Evolutionary conservation across 1,140 invertebrate genomes (phyloP), one percentile per base, ranked within the genome.

Genomic region (Temnothorax longispinosus): DNA sequence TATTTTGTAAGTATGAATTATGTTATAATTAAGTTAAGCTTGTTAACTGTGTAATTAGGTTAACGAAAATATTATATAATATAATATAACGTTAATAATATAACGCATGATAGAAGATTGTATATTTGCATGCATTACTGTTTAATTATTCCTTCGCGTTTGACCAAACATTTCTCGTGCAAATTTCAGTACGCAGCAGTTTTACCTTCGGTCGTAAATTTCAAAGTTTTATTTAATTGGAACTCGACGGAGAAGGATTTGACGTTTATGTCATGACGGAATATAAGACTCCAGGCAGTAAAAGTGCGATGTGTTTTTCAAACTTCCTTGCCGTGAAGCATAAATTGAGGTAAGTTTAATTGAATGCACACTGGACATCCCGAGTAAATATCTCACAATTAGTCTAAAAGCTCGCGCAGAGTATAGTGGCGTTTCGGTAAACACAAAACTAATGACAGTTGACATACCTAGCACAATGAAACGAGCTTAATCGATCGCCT

Each of bases 331-430:
- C 18, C 27, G 41, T 74, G 38, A 44, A 21, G 8, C 38, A 74
- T 71, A 84, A 75, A 60, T 84, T 84, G 44, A 75, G 1, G 58
- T 41, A 84, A 84, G 69, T 84, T 84, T 84, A 84, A 75, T 84
- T 84, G 56, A 84, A 75, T 50, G 54, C 56, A 74, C 27, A 47
- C 47, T 21, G 18, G 5, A 75, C 13, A 27, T 38, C 27, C 38
- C n/a, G 18, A 21, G 41, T 60, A 75, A 84, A 62, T 75, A 50
- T 74, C n/a, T 60, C 13, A 69, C 65, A 69, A 69, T 69, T 69
- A 75, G 41, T 75, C 56, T 74, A 56, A 35, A 50, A 78, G 65
- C 50, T 58, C 3, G 13, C 50, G 7, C 13, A 6, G 44, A 11
- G 2, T 62, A 35, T 15, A 27, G 10, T 44, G 15, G 65, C 15